phyloP scores from a whole-genome alignment of 64 coral and sea anemone genomes.

The Dendronephthya gigantea region DNA sequence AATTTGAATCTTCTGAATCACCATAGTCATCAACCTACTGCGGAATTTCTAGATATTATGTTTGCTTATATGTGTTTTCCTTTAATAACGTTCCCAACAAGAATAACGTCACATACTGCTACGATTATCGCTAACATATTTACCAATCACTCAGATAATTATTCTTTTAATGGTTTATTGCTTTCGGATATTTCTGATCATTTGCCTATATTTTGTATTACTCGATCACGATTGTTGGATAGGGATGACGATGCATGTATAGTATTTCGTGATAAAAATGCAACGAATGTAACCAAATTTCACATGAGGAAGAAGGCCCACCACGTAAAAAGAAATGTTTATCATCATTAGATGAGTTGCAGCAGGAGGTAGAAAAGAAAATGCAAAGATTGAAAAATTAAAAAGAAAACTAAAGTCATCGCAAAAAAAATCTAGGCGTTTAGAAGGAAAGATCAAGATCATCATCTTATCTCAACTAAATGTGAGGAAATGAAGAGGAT shows the following conservation, averaged over 20 bases:
- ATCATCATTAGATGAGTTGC: no score
- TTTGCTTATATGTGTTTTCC: not conserved
- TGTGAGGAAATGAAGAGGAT: no score
- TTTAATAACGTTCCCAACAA: not conserved
- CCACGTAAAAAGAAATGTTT: no score
- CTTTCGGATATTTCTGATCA: conserved; percentile 10
- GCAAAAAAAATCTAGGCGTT: no score
- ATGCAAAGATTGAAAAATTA: no score
- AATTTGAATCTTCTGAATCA: not conserved
- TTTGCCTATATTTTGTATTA: not conserved
- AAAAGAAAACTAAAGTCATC: no score
- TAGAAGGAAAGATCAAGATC: no score
- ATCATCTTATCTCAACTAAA: no score
- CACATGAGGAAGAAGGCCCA: no score
- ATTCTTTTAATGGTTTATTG: not conserved
- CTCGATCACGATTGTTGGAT: not conserved
- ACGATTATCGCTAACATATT: not conserved
- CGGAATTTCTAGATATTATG: not conserved
- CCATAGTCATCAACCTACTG: not conserved
- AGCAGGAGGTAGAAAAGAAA: no score
- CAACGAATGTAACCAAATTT: not conserved
- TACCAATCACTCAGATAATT: not conserved
- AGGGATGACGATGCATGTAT: not conserved
- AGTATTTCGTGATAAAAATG: not conserved
- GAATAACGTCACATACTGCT: conserved; percentile 12